Evolutionary conservation across 2,797 vertebrate species (phyloP), one percentile per base, ranked within the genome.

Genomic region (Peromyscus aztecus): DNA sequence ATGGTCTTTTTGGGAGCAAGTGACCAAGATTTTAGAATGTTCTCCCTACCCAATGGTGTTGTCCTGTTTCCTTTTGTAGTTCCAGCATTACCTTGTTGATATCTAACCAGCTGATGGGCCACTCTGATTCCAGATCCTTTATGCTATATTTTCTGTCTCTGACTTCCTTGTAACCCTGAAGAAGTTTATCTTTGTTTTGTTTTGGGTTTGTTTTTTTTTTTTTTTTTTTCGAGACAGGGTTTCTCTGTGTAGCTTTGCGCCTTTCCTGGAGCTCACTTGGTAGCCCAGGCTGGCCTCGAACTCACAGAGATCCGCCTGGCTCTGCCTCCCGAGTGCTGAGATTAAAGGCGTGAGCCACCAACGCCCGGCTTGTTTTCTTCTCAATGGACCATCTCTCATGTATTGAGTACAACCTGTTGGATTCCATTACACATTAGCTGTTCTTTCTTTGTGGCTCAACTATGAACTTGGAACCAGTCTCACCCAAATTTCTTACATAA

Each of bases 291-390:
- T n/a, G n/a, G n/a, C n/a, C n/a, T n/a, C n/a, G n/a, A n/a, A n/a
- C n/a, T n/a, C n/a, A n/a, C n/a, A n/a, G n/a, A n/a, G n/a, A n/a
- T n/a, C n/a, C n/a, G n/a, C n/a, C n/a, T n/a, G n/a, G n/a, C n/a
- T n/a, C n/a, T n/a, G n/a, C n/a, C n/a, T n/a, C n/a, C n/a, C n/a
- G n/a, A n/a, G n/a, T n/a, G n/a, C n/a, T n/a, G n/a, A n/a, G n/a
- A n/a, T n/a, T n/a, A n/a, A n/a, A n/a, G n/a, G n/a, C n/a, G n/a
- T n/a, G n/a, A n/a, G n/a, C n/a, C n/a, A n/a, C n/a, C n/a, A n/a
- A n/a, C n/a, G n/a, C n/a, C n/a, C n/a, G n/a, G n/a, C n/a, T 40
- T 91, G 12, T 80, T 92, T 94, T 78, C 24, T 46, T 93, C 43
- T 52, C 82, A 65, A 14, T 86, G 83, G 6, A 23, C 24, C 17